A percentile compares a stretch with the other conserved stretches of the same genome.
Conservation (phyloP, 2,797 vertebrate species). For the Gymnothorax javanicus region DNA sequence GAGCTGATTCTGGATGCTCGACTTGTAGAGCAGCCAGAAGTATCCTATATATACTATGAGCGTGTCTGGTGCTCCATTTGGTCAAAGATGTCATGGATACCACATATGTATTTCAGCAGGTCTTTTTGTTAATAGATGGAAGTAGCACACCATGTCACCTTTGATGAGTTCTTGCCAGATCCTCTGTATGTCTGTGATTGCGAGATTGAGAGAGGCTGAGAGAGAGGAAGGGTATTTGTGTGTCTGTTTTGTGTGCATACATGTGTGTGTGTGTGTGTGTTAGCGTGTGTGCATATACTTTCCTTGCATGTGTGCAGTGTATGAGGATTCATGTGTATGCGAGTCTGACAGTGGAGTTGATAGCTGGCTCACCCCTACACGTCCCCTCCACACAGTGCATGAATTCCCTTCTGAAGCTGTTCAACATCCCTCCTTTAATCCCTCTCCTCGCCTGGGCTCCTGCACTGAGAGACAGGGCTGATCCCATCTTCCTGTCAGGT, state of each 20-base stretch:
- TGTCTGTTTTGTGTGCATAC: background rate
- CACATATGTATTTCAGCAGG: slow-evolving; percentile 45
- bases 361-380: slow-evolving; percentile 11
- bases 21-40: slow-evolving; percentile 46
- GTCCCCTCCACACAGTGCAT: slow-evolving; percentile 37
- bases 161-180: slow-evolving; percentile 50
- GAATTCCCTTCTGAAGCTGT: slow-evolving; percentile 60
- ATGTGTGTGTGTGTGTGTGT: background rate
- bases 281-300: background rate
- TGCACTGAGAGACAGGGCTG: slow-evolving; percentile 76
- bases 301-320: background rate
- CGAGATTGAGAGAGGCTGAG: background rate
- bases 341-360: background rate
- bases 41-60: background rate
- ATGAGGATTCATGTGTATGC: background rate
- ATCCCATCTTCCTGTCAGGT: slow-evolving; percentile 98
- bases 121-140: slow-evolving; percentile 33
- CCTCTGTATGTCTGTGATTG: background rate
- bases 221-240: background rate
- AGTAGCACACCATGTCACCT: slow-evolving; percentile 63
- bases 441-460: slow-evolving; percentile 55
- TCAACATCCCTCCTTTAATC: slow-evolving; percentile 58
- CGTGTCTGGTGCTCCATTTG: slow-evolving; percentile 10
- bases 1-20: slow-evolving; percentile 58
- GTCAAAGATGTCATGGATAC: slow-evolving; percentile 27